Evolutionary conservation across 1,140 invertebrate species (phyloP).

Genomic region (Anastrepha obliqua): DNA sequence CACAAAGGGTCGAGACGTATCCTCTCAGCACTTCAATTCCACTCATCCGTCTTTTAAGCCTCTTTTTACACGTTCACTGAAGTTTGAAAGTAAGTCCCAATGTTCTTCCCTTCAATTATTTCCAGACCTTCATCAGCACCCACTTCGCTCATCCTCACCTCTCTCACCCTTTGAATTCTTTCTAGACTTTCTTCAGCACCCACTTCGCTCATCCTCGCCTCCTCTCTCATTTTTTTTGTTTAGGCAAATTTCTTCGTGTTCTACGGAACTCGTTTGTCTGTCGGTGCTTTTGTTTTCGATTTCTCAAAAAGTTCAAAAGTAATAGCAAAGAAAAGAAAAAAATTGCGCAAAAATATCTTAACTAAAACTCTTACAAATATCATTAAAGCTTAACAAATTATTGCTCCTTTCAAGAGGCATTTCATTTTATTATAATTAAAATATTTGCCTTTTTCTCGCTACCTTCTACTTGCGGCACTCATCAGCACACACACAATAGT

Average conservation of each 20-base stretch:
- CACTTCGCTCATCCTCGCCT: not conserved
- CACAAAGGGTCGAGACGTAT: no score
- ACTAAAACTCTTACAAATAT: not conserved
- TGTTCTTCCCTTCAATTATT: no score
- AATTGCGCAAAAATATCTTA: not conserved
- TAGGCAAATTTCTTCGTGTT: not conserved
- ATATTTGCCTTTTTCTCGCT: slow-evolving; percentile 30
- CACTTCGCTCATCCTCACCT: no score
- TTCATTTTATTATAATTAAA: slow-evolving; percentile 51
- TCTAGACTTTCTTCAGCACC: no score
- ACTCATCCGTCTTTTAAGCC: no score
- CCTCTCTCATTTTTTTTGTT: not conserved
- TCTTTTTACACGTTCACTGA: no score
- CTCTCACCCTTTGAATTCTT: no score
- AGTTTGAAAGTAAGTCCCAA: no score
- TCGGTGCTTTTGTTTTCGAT: not conserved
- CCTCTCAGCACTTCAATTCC: no score
- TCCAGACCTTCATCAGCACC: no score
- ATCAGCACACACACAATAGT: not conserved
- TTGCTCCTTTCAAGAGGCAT: slow-evolving; percentile 33
- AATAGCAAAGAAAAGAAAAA: not conserved
- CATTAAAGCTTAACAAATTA: slow-evolving; percentile 25
- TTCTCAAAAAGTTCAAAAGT: no score
- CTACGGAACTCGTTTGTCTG: not conserved
- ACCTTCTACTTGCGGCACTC: not conserved